Evolutionary conservation across 2,797 vertebrate species (phyloP).

Genomic region (Alcedo atthis): DNA sequence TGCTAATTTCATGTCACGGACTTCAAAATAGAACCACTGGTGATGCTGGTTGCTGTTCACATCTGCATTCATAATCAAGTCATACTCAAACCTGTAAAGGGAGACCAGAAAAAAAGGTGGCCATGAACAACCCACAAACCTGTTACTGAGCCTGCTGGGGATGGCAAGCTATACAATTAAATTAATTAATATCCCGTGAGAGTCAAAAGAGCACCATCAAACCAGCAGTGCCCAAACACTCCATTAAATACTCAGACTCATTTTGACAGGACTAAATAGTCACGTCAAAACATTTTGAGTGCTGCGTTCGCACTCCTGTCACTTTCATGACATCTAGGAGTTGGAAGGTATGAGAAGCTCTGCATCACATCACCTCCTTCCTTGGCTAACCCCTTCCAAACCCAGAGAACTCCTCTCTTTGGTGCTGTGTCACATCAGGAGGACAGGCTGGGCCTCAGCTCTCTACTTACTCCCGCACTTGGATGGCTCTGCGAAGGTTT

Average conservation of each 20-base stretch:
- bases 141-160: background rate
- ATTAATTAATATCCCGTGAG: background rate
- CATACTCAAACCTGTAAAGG: conserved; percentile 87
- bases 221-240: background rate
- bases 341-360: background rate
- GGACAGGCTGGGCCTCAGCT: background rate
- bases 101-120: background rate
- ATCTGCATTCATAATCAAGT: conserved; percentile 89
- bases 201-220: background rate
- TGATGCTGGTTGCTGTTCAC: conserved; percentile 84
- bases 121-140: background rate
- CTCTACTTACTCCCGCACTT: conserved; percentile 87
- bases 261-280: background rate
- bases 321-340: background rate
- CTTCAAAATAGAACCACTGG: conserved; percentile 95
- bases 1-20: conserved; percentile 82
- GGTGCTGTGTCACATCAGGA: fast-evolving
- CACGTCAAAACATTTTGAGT: background rate
- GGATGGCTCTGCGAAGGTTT: conserved; percentile 91
- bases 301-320: background rate
- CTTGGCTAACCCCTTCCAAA: background rate
- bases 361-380: background rate
- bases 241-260: background rate
- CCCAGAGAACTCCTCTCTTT: background rate
- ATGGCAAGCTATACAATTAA: background rate